These are phyloP conservation scores for Penaeus indicus DNA, from an alignment of 1,140 invertebrate species.

Conservation along the genomic window DNA sequence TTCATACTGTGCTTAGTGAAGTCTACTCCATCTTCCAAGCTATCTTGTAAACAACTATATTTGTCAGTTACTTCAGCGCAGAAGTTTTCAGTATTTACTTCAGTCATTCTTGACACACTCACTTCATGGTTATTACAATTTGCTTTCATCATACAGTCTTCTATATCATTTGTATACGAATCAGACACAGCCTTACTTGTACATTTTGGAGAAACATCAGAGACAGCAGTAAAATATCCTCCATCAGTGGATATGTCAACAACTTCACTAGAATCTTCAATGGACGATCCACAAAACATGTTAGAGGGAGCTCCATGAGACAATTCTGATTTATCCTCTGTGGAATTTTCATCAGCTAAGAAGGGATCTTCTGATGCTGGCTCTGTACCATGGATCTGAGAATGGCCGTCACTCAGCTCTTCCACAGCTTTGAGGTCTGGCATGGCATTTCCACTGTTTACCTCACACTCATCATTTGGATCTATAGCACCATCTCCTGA, in stretches of 20 bases:
- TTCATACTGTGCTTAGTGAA: no score
- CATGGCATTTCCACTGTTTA: conserved; percentile 17
- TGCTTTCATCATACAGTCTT: conserved; percentile 6
- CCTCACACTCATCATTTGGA: neutral
- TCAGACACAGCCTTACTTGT: conserved; percentile 47
- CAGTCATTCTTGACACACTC: no score
- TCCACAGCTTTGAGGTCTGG: conserved; percentile 5
- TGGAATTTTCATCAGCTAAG: neutral
- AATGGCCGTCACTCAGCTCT: conserved; percentile 1
- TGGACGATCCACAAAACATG: neutral
- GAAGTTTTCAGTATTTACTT: no score
- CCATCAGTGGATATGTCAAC: neutral
- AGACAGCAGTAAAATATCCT: conserved; percentile 4
- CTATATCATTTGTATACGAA: conserved; percentile 29
- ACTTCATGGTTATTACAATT: no score
- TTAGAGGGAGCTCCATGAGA: neutral
- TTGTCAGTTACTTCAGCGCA: no score
- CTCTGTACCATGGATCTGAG: neutral
- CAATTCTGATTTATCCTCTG: neutral
- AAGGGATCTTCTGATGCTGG: no score
- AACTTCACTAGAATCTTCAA: conserved; percentile 8
- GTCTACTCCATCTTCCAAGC: no score
- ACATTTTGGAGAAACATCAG: conserved; percentile 29
- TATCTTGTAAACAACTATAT: no score
- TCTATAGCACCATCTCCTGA: neutral